These are phyloP conservation scores for Buphagus erythrorhynchus DNA, from an alignment of 2,797 vertebrate species.

Conservation along the genomic window DNA sequence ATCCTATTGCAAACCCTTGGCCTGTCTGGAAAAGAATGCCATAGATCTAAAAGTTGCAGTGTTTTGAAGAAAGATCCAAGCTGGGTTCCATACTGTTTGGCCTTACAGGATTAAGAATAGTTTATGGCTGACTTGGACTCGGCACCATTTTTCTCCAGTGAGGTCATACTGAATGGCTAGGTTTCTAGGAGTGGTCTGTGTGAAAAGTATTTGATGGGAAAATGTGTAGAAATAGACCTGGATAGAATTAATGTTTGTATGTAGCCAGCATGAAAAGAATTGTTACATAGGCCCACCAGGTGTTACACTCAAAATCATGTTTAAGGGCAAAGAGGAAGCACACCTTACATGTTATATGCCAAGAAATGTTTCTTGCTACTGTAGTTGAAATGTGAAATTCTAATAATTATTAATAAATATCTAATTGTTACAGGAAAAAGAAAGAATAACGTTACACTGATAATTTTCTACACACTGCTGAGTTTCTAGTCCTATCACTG, in stretches of 20 bases:
- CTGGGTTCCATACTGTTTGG: not conserved
- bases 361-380: not conserved
- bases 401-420: not conserved
- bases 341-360: fast-evolving
- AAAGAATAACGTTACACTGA: not conserved
- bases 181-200: not conserved
- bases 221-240: not conserved
- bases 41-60: not conserved
- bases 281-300: not conserved
- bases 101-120: not conserved
- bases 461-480: not conserved
- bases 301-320: fast-evolving
- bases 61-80: not conserved
- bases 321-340: not conserved
- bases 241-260: fast-evolving
- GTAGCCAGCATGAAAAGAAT: not conserved
- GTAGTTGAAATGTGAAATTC: not conserved
- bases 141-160: not conserved
- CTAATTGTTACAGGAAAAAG: not conserved
- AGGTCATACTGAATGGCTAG: not conserved
- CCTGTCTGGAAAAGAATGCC: not conserved
- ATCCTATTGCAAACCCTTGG: not conserved
- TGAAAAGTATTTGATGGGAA: not conserved
- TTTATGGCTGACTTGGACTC: not conserved
- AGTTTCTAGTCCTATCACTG: not conserved